A percentile compares a stretch with the other conserved stretches of the same genome.
phyloP scores from a whole-genome alignment of 2,113 vertebrate species.

The Catagonus wagneri region DNA sequence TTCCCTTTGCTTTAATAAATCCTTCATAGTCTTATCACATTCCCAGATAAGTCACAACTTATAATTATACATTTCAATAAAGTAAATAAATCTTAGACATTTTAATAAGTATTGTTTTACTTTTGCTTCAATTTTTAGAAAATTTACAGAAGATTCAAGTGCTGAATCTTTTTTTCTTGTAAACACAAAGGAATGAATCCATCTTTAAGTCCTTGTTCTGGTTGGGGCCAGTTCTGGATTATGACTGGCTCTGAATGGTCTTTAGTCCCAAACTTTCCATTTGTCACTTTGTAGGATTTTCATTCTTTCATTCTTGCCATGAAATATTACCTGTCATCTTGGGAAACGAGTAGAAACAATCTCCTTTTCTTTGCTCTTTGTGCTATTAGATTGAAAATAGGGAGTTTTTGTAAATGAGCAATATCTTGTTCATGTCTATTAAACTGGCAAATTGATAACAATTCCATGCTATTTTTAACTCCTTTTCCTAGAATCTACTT shows the following conservation, averaged over 20 bases:
- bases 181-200: slow-evolving; percentile 15
- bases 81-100: not conserved
- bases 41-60: not conserved
- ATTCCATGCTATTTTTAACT: slow-evolving; percentile 64
- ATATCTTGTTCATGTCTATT: slow-evolving; percentile 1
- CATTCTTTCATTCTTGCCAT: slow-evolving; percentile 71
- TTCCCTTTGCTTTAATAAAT: not conserved
- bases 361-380: not conserved
- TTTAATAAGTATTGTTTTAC: not conserved
- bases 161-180: not conserved
- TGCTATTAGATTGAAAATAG: slow-evolving; percentile 51
- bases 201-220: slow-evolving; percentile 55
- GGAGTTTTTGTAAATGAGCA: not conserved
- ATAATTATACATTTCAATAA: slow-evolving; percentile 17
- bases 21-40: not conserved
- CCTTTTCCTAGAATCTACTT: slow-evolving; percentile 27
- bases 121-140: not conserved
- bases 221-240: not conserved
- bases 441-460: slow-evolving; percentile 20
- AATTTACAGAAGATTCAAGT: not conserved
- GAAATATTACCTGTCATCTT: slow-evolving; percentile 44
- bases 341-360: slow-evolving; percentile 63
- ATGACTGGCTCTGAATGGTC: not conserved
- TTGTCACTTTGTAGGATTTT: slow-evolving; percentile 72
- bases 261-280: slow-evolving; percentile 46